Percentiles rank a stretch among this genome's conserved stretches.
These are phyloP conservation scores for Mico argentatus DNA, from an alignment of 2,797 vertebrate genomes.

Conservation along the genomic window DNA sequence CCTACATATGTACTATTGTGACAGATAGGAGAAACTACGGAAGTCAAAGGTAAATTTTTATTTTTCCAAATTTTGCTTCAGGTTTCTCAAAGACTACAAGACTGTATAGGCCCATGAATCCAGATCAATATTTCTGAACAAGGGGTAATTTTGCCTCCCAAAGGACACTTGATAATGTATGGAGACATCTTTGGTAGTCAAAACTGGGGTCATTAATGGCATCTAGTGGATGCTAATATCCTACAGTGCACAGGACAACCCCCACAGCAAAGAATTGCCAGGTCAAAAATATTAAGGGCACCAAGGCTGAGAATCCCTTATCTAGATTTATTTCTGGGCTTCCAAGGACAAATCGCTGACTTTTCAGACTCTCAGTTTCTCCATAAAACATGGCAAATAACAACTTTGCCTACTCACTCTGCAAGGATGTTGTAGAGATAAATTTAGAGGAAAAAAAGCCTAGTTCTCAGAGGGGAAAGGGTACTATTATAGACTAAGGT, in stretches of 20 bases:
- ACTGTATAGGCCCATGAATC: not conserved
- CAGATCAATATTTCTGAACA: not conserved
- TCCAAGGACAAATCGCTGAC: conserved; percentile 39
- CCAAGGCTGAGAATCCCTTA: conserved; percentile 27
- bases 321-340: conserved; percentile 47
- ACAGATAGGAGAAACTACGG: not conserved
- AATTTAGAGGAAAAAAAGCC: conserved; percentile 59
- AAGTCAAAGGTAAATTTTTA: not conserved
- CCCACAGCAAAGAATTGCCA: not conserved
- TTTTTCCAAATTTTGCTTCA: conserved; percentile 28
- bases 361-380: conserved; percentile 51
- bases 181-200: conserved; percentile 37
- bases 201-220: not conserved
- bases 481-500: conserved; percentile 57
- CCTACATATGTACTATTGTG: not conserved
- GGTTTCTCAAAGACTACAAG: not conserved
- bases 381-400: conserved; percentile 41
- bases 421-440: conserved; percentile 53
- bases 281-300: conserved; percentile 3
- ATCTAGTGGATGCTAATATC: not conserved
- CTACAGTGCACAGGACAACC: not conserved
- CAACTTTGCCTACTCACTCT: conserved; percentile 41
- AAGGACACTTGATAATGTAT: not conserved
- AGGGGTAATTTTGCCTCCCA: not conserved
- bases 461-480: conserved; percentile 45